These are phyloP conservation scores for Thaleichthys pacificus DNA, from an alignment of 2,797 vertebrate genomes.

Conservation along the genomic window DNA sequence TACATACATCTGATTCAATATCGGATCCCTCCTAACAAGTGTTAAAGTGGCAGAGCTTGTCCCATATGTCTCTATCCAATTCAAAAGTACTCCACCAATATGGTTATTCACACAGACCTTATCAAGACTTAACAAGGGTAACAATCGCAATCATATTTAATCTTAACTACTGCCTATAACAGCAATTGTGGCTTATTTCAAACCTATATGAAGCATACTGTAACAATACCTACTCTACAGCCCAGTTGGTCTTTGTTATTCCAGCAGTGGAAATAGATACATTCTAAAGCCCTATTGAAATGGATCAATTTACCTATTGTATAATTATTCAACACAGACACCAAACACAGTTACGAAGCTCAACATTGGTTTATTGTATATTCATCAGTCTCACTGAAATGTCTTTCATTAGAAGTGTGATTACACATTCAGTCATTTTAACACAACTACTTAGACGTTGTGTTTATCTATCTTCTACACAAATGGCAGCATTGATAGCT, in stretches of 20 bases:
- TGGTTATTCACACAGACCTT: background rate
- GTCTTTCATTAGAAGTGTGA: too few species aligned
- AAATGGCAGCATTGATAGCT: too few species aligned
- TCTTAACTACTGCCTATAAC: background rate
- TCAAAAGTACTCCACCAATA: background rate
- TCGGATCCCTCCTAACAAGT: background rate
- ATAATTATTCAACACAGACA: background rate
- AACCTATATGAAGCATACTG: background rate
- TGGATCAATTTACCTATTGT: slow-evolving; percentile 6
- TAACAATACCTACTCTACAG: background rate
- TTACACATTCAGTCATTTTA: too few species aligned
- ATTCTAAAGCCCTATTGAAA: background rate
- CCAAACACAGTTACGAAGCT: background rate
- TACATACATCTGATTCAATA: background rate
- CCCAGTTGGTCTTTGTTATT: background rate
- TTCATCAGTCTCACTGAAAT: background rate
- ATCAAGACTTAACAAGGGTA: background rate
- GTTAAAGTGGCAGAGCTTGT: background rate
- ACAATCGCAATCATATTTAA: too few species aligned
- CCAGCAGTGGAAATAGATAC: background rate
- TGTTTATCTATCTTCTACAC: too few species aligned
- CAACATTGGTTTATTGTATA: background rate
- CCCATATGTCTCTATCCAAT: background rate
- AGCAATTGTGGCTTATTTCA: background rate
- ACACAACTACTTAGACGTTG: too few species aligned